Evolutionary conservation across 2,797 vertebrate species (phyloP), one percentile per base, ranked within the genome.

Genomic region (Prunella strophiata): DNA sequence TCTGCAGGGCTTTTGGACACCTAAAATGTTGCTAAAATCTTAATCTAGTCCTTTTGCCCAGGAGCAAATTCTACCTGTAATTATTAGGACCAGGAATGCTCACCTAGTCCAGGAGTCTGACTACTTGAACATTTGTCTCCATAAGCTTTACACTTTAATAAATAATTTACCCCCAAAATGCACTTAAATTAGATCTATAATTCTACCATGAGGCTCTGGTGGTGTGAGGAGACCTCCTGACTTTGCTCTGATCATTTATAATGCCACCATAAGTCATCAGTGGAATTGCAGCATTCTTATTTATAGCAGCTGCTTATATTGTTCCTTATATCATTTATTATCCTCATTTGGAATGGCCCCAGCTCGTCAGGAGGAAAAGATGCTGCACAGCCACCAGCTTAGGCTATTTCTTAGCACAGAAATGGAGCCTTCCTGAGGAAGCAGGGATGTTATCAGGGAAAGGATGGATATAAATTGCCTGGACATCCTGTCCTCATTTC

Each of bases 111-210:
- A 68, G 38, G 34, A 96, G 63, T 47, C 93, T 95, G 93, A 78
- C 80, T 85, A 71, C 74, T 71, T 36, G 63, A 77, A 83, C 95
- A 96, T 97, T 85, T 87, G 92, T 96, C 95, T 96, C 94, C 91
- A 94, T 96, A 95, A 94, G 42, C 92, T 92, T 93, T 96, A 74
- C 81, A 85, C 88, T 89, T 96, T 91, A 97, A 96, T 97, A 97
- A 97, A 97, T 97, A 95, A 97, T 97, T 97, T 97, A 97, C 86
- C 93, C 94, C 94, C 81, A 45, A 97, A 97, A 96, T 93, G 96
- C 96, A 92, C 94, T 94, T 93, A 95, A 97, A 97, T 97, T 92
- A 96, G 88, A 89, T 87, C 90, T 42, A 88, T 96, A 97, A 96
- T 89, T 96, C 95, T 72, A 95, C 80, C 92, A 89, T 20, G 90